Evolutionary conservation across 2,888 invertebrate genomes (phyloP), one percentile per base, ranked within the genome.

Genomic region (Euphydryas editha): DNA sequence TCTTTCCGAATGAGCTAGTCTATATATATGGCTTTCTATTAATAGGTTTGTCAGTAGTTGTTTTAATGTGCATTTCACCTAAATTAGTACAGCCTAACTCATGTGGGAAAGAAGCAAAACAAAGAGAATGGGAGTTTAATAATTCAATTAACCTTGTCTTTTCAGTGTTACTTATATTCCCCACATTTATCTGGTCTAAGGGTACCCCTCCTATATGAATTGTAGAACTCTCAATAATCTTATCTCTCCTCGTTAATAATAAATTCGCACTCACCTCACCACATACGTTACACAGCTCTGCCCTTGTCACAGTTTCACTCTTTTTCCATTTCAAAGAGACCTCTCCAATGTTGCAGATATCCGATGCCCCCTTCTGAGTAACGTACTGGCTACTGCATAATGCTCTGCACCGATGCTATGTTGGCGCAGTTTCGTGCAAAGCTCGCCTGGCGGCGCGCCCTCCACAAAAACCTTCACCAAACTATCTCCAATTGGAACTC

Each of bases 21-120:
- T 46, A 59, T 74, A n/a, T 18, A 42, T 42, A 75, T 0, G 75
- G 77, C 30, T 67, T 62, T 6, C 68, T 65, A 57, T 72, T 59
- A 3, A 75, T 56, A 10, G 75, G 74, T 18, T 73, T 64, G 11
- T 74, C 46, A 10, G 20, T 46, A 10, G 58, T 67, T 10, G 57
- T 18, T 15, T 47, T 39, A 24, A 67, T 67, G 20, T 64, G 56
- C 73, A 76, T 74, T 37, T 75, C 63, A 18, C 68, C 44, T 67
- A 75, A 72, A 65, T 73, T 59, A 21, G 74, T 72, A 55, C 72
- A 73, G 5, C 73, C 75, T 42, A 76, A 30, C 6, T 74, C 75
- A n/a, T 67, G 18, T 21, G 71, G 71, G 39, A 44, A 60, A 39
- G n/a, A 59, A 8, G 73, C 74, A 67, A 76, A 49, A 21, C 46